Percentiles rank a stretch among this genome's conserved stretches.
Conservation (phyloP, 1,140 invertebrate genomes). For the Cecropterus lyciades region DNA sequence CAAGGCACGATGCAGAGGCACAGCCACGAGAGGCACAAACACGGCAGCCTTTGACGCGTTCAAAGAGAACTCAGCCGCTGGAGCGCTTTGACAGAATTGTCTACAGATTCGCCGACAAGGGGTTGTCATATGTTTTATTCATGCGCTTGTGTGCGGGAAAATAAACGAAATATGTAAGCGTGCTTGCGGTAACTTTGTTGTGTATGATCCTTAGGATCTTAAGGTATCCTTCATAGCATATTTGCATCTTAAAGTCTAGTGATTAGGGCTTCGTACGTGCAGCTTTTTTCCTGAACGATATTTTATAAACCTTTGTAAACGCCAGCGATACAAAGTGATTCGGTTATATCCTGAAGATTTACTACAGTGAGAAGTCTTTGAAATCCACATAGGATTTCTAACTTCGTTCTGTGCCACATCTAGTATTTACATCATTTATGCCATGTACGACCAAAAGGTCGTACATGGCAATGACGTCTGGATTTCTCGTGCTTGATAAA, state of each 20-base stretch:
- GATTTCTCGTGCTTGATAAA: too few species aligned
- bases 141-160: conserved; percentile 39
- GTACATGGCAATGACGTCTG: too few species aligned
- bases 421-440: too few species aligned
- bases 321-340: too few species aligned
- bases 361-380: too few species aligned
- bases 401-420: too few species aligned
- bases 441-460: too few species aligned
- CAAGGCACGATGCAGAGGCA: conserved; percentile 37
- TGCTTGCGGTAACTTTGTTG: conserved; percentile 33
- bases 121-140: conserved; percentile 53
- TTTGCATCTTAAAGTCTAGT: conserved; percentile 22
- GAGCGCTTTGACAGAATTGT: conserved; percentile 56
- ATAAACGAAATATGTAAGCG: conserved; percentile 37
- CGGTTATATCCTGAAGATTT: too few species aligned
- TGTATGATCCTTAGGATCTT: conserved; percentile 17
- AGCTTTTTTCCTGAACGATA: background rate
- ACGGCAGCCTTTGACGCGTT: conserved; percentile 56
- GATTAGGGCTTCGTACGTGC: background rate
- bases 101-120: conserved; percentile 49
- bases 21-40: conserved; percentile 53
- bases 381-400: too few species aligned
- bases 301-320: too few species aligned
- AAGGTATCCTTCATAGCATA: conserved; percentile 4
- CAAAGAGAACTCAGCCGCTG: conserved; percentile 48